phyloP scores from a whole-genome alignment of 2,888 invertebrate genomes.

The Dendrolimus houi region DNA sequence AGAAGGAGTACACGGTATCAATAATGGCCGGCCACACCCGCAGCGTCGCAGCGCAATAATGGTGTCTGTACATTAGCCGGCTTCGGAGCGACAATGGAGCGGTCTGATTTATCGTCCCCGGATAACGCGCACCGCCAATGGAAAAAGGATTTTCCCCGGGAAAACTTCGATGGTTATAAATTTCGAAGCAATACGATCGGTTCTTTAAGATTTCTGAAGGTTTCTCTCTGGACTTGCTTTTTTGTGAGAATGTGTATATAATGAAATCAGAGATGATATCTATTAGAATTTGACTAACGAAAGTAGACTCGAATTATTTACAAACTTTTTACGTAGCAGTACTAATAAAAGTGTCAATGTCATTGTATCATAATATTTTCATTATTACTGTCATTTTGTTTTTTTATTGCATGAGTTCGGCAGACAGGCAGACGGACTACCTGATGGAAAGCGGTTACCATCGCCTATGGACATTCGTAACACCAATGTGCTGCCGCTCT shows the following conservation, averaged over 20 bases:
- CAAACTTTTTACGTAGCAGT: too few relatives aligned
- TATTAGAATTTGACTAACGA: too few relatives aligned
- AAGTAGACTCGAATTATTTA: too few relatives aligned
- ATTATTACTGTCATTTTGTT: too few relatives aligned
- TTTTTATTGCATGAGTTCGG: too few relatives aligned
- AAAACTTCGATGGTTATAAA: conserved; percentile 43
- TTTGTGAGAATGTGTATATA: not conserved
- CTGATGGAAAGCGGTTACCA: too few relatives aligned
- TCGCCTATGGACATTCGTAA: too few relatives aligned
- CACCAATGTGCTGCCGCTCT: too few relatives aligned
- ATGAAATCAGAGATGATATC: not conserved
- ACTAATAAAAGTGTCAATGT: too few relatives aligned
- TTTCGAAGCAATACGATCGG: conserved; percentile 31
- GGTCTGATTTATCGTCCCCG: conserved; percentile 53
- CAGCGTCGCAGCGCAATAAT: conserved; percentile 22
- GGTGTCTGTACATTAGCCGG: conserved; percentile 49
- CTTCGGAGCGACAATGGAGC: conserved; percentile 46
- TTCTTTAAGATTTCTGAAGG: conserved; percentile 8
- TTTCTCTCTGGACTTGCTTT: not conserved
- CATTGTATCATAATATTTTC: too few relatives aligned
- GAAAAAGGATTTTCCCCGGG: conserved; percentile 49
- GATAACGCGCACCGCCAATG: conserved; percentile 47
- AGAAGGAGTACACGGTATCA: conserved; percentile 10
- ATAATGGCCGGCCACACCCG: not conserved
- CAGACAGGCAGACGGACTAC: too few relatives aligned